Conservation (phyloP, 2,797 vertebrate genomes). For the Cossypha heuglini region DNA sequence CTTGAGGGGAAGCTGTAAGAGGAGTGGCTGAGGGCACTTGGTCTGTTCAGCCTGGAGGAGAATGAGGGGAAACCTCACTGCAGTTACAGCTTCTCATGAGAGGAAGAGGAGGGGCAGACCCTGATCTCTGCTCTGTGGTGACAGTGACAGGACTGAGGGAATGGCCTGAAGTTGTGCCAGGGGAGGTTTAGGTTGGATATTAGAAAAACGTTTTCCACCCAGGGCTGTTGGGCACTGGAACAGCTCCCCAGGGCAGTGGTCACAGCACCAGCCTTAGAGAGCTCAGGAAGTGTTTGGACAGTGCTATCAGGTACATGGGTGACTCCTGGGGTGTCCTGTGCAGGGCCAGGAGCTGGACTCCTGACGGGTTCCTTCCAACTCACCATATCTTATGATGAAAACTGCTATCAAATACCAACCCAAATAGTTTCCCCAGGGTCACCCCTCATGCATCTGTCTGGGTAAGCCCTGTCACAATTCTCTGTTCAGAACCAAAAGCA, state of each 20-base stretch:
- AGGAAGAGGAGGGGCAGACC: neutral
- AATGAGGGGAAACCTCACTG: neutral
- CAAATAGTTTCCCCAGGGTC: neutral
- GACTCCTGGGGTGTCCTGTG: neutral
- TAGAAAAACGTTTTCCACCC: neutral
- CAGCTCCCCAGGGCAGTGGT: neutral
- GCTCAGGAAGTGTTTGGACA: neutral
- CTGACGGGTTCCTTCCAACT: neutral
- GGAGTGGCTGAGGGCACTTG: fast-evolving
- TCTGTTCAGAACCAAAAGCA: neutral
- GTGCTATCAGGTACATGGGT: no score
- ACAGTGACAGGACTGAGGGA: fast-evolving
- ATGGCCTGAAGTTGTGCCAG: neutral
- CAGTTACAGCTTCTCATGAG: neutral
- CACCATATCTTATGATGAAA: neutral
- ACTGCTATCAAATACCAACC: neutral
- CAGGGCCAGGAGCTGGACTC: neutral
- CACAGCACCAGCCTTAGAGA: neutral
- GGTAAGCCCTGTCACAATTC: neutral
- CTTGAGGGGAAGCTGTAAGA: fast-evolving
- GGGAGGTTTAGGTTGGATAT: neutral
- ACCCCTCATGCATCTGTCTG: neutral
- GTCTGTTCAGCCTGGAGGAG: neutral
- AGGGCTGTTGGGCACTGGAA: neutral
- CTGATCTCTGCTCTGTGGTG: neutral